Conservation (phyloP, 2,888 invertebrate species). For the Polymixis flavicincta region DNA sequence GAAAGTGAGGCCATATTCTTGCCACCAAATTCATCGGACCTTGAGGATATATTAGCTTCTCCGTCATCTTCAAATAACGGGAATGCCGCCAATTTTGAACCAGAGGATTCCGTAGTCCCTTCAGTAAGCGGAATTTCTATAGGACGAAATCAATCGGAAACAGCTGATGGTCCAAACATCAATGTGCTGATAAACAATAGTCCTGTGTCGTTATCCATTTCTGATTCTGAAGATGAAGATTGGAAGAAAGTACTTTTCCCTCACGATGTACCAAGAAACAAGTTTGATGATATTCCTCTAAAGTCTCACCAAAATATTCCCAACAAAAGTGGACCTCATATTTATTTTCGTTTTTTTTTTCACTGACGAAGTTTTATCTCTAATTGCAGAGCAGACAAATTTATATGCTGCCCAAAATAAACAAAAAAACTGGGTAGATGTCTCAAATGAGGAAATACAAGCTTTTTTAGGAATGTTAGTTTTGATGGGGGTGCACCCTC, state of each 20-base stretch:
- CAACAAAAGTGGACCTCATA: conserved; percentile 4
- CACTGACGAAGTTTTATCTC: not conserved
- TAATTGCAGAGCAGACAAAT: conserved; percentile 1
- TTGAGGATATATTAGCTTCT: not conserved
- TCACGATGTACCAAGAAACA: not conserved
- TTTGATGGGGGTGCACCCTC: conserved; percentile 14
- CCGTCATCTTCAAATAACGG: conserved; percentile 5
- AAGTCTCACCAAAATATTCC: not conserved
- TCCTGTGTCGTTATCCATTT: too few relatives aligned
- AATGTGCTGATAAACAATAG: not conserved
- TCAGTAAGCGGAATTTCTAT: not conserved
- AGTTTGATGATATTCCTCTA: not conserved
- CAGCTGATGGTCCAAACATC: conserved; percentile 1
- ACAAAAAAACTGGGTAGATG: not conserved
- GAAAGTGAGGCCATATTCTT: not conserved
- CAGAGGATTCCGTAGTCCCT: not conserved
- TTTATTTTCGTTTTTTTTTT: not conserved
- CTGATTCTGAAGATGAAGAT: not conserved
- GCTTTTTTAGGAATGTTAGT: not conserved
- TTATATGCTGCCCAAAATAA: not conserved
- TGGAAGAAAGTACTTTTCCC: not conserved
- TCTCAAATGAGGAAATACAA: not conserved
- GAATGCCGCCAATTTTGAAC: conserved; percentile 3
- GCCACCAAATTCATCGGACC: not conserved
- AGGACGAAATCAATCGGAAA: not conserved